Base-by-base conservation (phyloP, 37 sponge, comb jelly and placozoan genomes). In the Haliclona indistincta region DNA sequence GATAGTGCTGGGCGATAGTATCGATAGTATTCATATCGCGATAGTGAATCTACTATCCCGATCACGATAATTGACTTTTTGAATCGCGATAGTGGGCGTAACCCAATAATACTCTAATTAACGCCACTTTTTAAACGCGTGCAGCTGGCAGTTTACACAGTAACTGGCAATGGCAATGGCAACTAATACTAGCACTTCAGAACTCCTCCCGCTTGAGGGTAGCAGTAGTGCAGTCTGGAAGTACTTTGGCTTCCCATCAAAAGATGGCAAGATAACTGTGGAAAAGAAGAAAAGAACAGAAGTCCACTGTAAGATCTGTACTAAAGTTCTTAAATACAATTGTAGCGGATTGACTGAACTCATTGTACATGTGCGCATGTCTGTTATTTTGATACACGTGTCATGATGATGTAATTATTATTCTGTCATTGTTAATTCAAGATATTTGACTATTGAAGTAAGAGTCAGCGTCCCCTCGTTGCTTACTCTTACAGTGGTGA, bases 1-100 rank as follows among this genome's bases (percentile, higher is more conserved):
- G n/a, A n/a, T n/a, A n/a, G n/a, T n/a, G 67, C 70, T 69, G 70
- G 49, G 70, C 70, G 41, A 69, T 69, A 69, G 49, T 69, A 69
- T 30, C 45, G 47, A 45, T 69, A 69, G 47, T 69, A 43, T n/a
- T 45, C 5, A 6, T 41, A 69, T 69, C 70, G 47, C 47, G 70
- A 69, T 69, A 69, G 7, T 37, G 10, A 4, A 20, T 11, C 30
- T 20, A 7, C 47, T 43, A 43, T 69, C 70, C 17, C 49, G 70
- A 69, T 45, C 30, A 43, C 45, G 45, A 69, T 69, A 15, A 11
- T 40, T 41, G 2, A 5, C 49, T 43, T 58, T 11, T n/a, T 58
- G 7, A 8, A 58, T 58, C n/a, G 60, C 11, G 60, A 20, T 26
- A 25, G 51, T 47, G 15, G 30, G 22, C 8, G 15, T 10, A 61